phyloP scores from a whole-genome alignment of 2,113 vertebrate species.

The Azemiops feae region DNA sequence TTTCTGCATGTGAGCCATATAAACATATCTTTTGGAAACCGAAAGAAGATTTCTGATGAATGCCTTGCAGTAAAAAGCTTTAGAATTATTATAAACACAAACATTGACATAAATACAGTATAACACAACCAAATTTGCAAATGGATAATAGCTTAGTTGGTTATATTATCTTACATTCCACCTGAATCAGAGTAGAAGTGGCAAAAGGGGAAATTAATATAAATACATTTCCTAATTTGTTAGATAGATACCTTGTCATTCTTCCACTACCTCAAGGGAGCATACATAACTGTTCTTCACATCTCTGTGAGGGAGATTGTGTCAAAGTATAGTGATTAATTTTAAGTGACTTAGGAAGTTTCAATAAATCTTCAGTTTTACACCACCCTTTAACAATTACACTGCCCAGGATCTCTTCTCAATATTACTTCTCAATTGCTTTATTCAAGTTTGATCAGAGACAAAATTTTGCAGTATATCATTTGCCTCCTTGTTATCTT shows the following conservation, averaged over 20 bases:
- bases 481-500: neutral
- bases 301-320: neutral
- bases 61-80: neutral
- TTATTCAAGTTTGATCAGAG: neutral
- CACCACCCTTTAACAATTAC: neutral
- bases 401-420: neutral
- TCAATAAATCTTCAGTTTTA: neutral
- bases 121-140: neutral
- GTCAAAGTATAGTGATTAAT: neutral
- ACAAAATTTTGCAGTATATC: neutral
- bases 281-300: neutral
- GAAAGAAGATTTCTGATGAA: neutral
- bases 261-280: neutral
- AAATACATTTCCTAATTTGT: neutral
- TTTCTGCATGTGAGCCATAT: neutral
- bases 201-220: neutral
- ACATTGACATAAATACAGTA: neutral
- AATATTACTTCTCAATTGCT: neutral
- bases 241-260: neutral
- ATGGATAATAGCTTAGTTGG: neutral
- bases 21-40: neutral
- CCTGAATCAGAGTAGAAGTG: neutral
- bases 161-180: neutral
- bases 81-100: neutral
- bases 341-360: neutral